phyloP scores from a whole-genome alignment of 2,888 invertebrate species.

The Macaria notata region DNA sequence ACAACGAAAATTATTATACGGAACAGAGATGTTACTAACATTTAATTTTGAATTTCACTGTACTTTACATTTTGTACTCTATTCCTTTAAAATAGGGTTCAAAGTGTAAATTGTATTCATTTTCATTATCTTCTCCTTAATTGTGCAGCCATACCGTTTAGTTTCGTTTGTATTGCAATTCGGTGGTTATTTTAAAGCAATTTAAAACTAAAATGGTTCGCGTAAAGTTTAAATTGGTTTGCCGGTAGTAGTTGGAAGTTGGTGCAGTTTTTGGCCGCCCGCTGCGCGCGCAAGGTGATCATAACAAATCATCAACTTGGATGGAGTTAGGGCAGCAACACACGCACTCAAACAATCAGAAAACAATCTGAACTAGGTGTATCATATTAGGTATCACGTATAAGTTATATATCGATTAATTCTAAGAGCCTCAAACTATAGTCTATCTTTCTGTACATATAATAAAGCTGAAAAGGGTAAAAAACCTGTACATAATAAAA shows the following conservation, averaged over 20 bases:
- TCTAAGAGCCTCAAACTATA: no score
- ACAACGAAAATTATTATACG: constrained; percentile 67
- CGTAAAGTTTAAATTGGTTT: constrained; percentile 49
- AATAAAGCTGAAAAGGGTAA: no score
- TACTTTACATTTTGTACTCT: constrained; percentile 41
- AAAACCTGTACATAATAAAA: no score
- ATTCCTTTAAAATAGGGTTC: constrained; percentile 28
- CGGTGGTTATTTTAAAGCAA: constrained; percentile 36
- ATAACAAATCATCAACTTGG: constrained; percentile 74
- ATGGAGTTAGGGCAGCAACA: constrained; percentile 38
- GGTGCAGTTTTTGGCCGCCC: constrained; percentile 72
- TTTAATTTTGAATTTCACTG: constrained; percentile 52
- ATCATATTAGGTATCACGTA: no score
- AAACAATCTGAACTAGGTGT: no score
- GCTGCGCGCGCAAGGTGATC: constrained; percentile 70
- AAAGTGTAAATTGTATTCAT: constrained; percentile 30
- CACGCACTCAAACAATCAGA: constrained; percentile 32
- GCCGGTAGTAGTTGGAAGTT: constrained; percentile 39
- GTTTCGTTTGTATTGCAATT: constrained; percentile 75
- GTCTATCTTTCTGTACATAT: no score
- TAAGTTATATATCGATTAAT: no score
- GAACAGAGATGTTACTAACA: constrained; percentile 64
- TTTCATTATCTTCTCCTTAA: constrained; percentile 70
- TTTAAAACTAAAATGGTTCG: constrained; percentile 36
- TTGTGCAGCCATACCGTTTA: constrained; percentile 70